Conservation (phyloP, 2,113 vertebrate genomes). For the Nibea coibor region DNA sequence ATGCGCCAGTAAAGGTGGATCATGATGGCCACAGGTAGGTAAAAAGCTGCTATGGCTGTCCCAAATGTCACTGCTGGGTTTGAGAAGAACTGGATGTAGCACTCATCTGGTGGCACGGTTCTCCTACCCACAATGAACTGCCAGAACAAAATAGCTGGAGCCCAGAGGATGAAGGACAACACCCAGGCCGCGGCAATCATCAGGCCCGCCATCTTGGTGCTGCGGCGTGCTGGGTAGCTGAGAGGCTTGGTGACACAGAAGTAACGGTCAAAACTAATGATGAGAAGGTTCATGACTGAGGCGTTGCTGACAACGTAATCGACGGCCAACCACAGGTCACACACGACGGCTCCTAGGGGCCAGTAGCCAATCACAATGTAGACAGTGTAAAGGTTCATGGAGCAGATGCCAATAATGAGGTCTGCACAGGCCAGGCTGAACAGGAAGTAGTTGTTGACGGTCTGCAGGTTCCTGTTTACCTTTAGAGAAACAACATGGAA, state of each 20-base stretch:
- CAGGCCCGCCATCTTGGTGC: conserved; percentile 96
- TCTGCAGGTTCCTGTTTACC: conserved; percentile 98
- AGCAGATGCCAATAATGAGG: conserved; percentile 96
- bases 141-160: conserved; percentile 98
- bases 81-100: conserved; percentile 97
- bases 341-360: conserved; percentile 95
- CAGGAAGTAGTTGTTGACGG: conserved; percentile 98
- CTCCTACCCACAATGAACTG: conserved; percentile 94
- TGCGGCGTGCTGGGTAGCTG: conserved; percentile 93
- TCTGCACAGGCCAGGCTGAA: conserved; percentile 98
- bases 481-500: conserved; percentile 90
- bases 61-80: conserved; percentile 95
- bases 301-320: conserved; percentile 98
- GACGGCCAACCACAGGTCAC: conserved; percentile 96
- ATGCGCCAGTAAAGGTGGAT: conserved; percentile 95
- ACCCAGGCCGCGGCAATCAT: conserved; percentile 98
- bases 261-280: conserved; percentile 98
- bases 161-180: conserved; percentile 96
- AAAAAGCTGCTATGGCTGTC: conserved; percentile 98
- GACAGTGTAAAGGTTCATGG: conserved; percentile 98
- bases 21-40: conserved; percentile 96
- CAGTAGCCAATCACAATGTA: conserved; percentile 97
- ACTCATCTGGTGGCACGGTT: conserved; percentile 88
- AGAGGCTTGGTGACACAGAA: conserved; percentile 98
- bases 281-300: conserved; percentile 98